Evolutionary conservation across 1,140 invertebrate species (phyloP).

Genomic region (Trichonephila clavipes): DNA sequence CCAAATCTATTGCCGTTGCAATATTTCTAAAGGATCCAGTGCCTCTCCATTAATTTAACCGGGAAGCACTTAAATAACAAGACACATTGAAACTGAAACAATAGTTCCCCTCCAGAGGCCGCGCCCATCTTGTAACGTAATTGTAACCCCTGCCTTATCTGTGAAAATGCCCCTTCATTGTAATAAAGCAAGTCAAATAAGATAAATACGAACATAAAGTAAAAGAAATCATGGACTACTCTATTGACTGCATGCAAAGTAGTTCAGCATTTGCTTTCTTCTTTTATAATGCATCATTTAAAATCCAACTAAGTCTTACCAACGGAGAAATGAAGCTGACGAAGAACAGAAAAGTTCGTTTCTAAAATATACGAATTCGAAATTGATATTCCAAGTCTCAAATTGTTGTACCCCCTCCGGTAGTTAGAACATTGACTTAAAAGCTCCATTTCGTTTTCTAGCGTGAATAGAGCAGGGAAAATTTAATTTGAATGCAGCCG

Average conservation of each 20-base stretch:
- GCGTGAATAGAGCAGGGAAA: neutral
- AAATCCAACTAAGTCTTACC: neutral
- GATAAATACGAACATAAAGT: neutral
- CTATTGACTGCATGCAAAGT: neutral
- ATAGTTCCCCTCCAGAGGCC: neutral
- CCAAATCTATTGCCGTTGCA: neutral
- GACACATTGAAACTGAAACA: constrained; percentile 32
- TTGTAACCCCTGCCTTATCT: constrained; percentile 18
- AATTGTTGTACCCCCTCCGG: neutral
- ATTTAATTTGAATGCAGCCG: constrained; percentile 25
- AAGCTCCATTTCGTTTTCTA: neutral
- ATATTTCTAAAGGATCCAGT: neutral
- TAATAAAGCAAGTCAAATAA: constrained; percentile 17
- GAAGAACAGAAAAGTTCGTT: neutral
- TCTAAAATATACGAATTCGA: neutral
- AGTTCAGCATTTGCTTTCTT: neutral
- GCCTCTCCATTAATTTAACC: neutral
- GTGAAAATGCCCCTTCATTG: neutral
- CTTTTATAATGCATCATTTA: neutral
- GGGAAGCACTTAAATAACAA: constrained; percentile 22
- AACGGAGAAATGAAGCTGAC: neutral
- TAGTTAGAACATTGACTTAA: constrained; percentile 30
- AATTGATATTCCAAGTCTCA: constrained; percentile 20
- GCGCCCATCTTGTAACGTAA: constrained; percentile 5
- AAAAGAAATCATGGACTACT: neutral